Conservation (phyloP, 2,888 invertebrate species). For the Nomada fabriciana region DNA sequence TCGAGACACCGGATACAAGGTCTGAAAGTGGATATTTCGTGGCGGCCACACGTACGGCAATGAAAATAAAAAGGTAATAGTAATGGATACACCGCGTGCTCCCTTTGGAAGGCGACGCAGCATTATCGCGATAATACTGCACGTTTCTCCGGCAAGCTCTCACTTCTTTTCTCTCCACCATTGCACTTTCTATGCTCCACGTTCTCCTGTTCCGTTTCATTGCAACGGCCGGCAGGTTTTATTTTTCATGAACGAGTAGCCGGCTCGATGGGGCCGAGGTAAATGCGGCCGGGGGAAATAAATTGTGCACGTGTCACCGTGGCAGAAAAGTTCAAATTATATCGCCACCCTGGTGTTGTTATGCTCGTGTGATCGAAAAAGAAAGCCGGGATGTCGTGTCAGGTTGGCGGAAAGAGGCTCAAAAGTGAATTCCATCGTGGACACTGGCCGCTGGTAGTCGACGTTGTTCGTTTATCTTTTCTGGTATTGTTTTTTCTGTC, state of each 20-base stretch:
- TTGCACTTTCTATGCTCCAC: conserved; percentile 15
- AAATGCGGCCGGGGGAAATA: conserved; percentile 30
- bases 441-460: not conserved
- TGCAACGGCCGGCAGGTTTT: conserved; percentile 63
- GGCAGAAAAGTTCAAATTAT: conserved; percentile 50
- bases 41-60: conserved; percentile 53
- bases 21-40: conserved; percentile 51
- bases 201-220: conserved; percentile 70
- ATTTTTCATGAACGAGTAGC: conserved; percentile 49
- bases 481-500: not conserved
- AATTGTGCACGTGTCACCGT: conserved; percentile 49
- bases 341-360: conserved; percentile 20
- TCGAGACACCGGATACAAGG: conserved; percentile 11
- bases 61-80: conserved; percentile 75
- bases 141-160: conserved; percentile 56
- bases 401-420: not conserved
- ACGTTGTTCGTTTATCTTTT: not conserved
- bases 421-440: conserved; percentile 23
- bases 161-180: not conserved
- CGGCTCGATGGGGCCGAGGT: conserved; percentile 11
- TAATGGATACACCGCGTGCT: conserved; percentile 66
- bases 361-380: conserved; percentile 34
- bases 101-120: conserved; percentile 57
- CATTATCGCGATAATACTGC: conserved; percentile 74
- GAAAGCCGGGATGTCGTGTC: conserved; percentile 1